phyloP scores from a whole-genome alignment of 2,888 invertebrate genomes.

The Gymnosoma rotundatum region DNA sequence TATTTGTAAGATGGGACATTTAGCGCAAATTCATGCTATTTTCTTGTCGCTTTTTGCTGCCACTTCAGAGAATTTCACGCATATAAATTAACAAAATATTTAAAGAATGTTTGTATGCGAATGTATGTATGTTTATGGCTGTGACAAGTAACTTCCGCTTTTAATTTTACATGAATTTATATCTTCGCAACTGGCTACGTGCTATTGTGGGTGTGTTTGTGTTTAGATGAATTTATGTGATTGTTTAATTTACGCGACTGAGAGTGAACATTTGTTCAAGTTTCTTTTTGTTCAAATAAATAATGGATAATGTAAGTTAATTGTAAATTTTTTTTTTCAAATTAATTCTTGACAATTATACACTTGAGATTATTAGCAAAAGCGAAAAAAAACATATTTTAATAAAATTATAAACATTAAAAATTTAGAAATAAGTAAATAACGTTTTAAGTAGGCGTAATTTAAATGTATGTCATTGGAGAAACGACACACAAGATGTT shows the following conservation, averaged over 20 bases:
- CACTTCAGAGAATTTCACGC: slow-evolving; percentile 62
- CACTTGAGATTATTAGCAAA: slow-evolving; percentile 54
- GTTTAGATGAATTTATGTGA: slow-evolving; percentile 52
- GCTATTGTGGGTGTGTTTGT: background rate
- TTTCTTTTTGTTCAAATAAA: slow-evolving; percentile 5
- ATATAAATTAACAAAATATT: slow-evolving; percentile 74
- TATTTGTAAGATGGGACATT: slow-evolving; percentile 52
- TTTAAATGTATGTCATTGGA: no score
- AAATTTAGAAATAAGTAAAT: no score
- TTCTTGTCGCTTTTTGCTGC: slow-evolving; percentile 27
- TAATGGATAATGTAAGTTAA: slow-evolving; percentile 28
- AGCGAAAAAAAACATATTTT: background rate
- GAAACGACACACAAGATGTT: no score
- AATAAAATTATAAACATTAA: background rate
- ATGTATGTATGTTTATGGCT: slow-evolving; percentile 22
- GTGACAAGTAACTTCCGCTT: slow-evolving; percentile 74
- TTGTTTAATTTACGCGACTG: slow-evolving; percentile 38
- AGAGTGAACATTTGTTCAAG: slow-evolving; percentile 12
- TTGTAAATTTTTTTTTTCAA: slow-evolving; percentile 44
- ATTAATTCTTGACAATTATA: slow-evolving; percentile 58
- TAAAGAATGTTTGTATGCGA: slow-evolving; percentile 61
- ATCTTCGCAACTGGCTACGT: slow-evolving; percentile 35
- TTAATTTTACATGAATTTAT: slow-evolving; percentile 71
- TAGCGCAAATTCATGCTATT: slow-evolving; percentile 69
- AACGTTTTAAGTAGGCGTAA: no score